phyloP scores from a whole-genome alignment of 2,113 vertebrate species.

The Daboia siamensis region DNA sequence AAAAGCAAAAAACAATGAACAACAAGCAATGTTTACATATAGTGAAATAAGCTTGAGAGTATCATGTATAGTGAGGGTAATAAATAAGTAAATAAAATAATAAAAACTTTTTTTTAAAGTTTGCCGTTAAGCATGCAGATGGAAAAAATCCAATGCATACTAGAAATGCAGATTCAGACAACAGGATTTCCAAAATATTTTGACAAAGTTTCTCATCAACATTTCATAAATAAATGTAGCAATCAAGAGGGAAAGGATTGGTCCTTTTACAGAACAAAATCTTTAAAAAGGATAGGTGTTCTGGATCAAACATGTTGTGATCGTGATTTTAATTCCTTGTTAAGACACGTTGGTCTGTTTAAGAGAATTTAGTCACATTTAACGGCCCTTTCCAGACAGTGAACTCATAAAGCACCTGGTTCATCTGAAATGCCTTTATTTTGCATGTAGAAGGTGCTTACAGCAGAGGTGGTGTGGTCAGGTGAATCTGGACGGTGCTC shows the following conservation, averaged over 20 bases:
- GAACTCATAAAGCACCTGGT: too few species aligned
- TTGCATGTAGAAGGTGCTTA: too few species aligned
- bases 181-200: neutral
- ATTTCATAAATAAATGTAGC: neutral
- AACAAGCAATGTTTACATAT: neutral
- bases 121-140: neutral
- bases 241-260: neutral
- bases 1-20: neutral
- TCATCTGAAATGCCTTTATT: too few species aligned
- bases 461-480: too few species aligned
- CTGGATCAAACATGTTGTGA: too few species aligned
- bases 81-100: neutral
- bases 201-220: neutral
- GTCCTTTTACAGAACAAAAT: neutral
- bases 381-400: too few species aligned
- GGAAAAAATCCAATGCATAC: neutral
- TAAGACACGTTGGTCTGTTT: too few species aligned
- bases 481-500: too few species aligned
- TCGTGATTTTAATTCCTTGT: too few species aligned
- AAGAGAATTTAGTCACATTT: too few species aligned
- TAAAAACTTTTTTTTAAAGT: neutral
- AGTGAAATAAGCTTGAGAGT: neutral
- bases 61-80: neutral
- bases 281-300: neutral
- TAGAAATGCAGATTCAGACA: neutral